Evolutionary conservation across 2,888 invertebrate genomes (phyloP), one percentile per base, ranked within the genome.

Genomic region (Lamellibrachia columna): DNA sequence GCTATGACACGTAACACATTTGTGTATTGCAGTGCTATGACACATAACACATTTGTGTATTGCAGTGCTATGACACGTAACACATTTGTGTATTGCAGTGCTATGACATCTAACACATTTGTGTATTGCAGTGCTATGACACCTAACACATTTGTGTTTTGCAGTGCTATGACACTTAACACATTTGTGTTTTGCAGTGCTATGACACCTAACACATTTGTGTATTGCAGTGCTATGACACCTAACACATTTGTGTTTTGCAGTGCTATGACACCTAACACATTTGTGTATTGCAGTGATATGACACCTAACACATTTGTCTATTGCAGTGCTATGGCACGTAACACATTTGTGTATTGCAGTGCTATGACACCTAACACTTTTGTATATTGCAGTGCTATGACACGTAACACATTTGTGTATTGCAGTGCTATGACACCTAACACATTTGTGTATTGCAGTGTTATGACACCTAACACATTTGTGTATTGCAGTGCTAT

Each of bases 21-120:
- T 22, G 40, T 75, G 15, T 75, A 4, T 75, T 95, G 75, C 95
- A 96, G 96, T 93, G 15, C 7, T 11, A 58, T 8, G 8, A 55
- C 55, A 7, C 7, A 0, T 55, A 55, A 9, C 55, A 55, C 15
- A 11, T 15, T 75, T 15, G 22, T 75, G 75, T 22, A 4, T 11
- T 75, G 75, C 15, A 15, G 22, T 75, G 15, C 22, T 6, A 75
- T 22, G 15, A 1, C 75, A 6, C 75, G 2, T 22, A 15, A 11
- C 75, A 15, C 22, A 22, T 15, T 11, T 22, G 40, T 75, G 15
- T 75, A 6, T 75, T 95, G 75, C 95, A 96, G 96, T 93, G 15
- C 28, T 28, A 28, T 28, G 28, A 28, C 28, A 28, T 0, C 15
- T 60, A 60, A 60, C 11, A 60, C 22, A 4, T 11, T 15, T 60